Evolutionary conservation across 2,113 vertebrate genomes (phyloP), one percentile per base, ranked within the genome.

Genomic region (Eulemur rufifrons): DNA sequence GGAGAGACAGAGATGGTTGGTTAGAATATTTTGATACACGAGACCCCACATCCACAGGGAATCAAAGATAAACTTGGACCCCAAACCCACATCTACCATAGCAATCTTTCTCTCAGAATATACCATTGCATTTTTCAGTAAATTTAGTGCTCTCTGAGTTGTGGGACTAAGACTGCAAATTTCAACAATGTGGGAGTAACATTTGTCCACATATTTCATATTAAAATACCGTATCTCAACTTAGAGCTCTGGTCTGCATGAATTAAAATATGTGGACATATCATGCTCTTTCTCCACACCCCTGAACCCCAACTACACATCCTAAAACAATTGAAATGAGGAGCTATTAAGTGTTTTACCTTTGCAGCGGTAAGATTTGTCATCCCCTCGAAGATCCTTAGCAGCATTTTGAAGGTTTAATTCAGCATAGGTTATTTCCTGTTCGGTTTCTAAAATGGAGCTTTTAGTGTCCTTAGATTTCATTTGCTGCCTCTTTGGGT

Each of bases 381-480:
- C 71, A 54, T 56, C 78, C 56, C 3, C 32, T 29, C 23, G 78
- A 73, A 27, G 71, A 92, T 56, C 56, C 23, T 23, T 34, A 80
- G 71, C 39, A 66, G 69, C 15, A 42, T 34, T 59, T 29, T 42
- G 78, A 83, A 84, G 84, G 5, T 47, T 88, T 80, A 89, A 66
- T 56, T 92, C 93, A 47, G 47, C 89, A 23, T 92, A 95, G 56
- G 12, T 74, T 85, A 92, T 73, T 56, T 86, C 80, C 47, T 81
- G 37, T 18, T 85, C 25, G 20, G 45, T 27, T 52, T 23, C 39
- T 80, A 45, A 94, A 56, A 66, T 42, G 25, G 32, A 50, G 56
- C 14, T 32, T 54, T 69, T 45, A 56, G 37, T 71, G 10, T 0
- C 42, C 32, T 78, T 73, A 23, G 25, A 63, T 39, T 92, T 96